Conservation (phyloP, 2,797 vertebrate species). For the Semotilus atromaculatus region DNA sequence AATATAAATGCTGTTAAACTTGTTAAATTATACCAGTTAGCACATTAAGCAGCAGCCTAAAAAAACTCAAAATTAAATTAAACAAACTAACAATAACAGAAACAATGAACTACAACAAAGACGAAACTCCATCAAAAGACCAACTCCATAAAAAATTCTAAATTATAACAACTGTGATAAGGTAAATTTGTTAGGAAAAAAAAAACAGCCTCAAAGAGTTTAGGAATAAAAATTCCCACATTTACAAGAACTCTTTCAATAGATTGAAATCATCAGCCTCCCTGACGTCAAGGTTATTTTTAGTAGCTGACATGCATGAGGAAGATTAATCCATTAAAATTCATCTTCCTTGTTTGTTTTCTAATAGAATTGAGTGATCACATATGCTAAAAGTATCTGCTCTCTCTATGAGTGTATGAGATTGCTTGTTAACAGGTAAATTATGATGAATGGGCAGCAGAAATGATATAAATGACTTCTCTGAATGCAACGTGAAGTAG, state of each 20-base stretch:
- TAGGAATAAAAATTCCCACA: not conserved
- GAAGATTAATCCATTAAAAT: conserved; percentile 24
- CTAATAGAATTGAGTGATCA: conserved; percentile 39
- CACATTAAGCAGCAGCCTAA: no score
- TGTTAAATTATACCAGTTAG: no score
- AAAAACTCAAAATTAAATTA: not conserved
- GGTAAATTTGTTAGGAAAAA: not conserved
- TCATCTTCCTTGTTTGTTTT: conserved; percentile 37
- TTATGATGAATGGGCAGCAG: conserved; percentile 71
- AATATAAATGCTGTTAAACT: no score
- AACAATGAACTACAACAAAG: no score
- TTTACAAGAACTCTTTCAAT: not conserved
- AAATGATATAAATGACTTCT: conserved; percentile 67
- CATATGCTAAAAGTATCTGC: conserved; percentile 27
- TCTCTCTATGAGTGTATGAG: conserved; percentile 62
- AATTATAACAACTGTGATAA: not conserved
- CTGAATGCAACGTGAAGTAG: conserved; percentile 59
- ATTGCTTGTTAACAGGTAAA: conserved; percentile 67
- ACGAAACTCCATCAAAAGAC: not conserved
- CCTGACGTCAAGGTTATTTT: conserved; percentile 23
- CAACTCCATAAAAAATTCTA: not conserved
- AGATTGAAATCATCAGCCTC: conserved; percentile 10
- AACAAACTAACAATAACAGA: no score
- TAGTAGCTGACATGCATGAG: conserved; percentile 16
- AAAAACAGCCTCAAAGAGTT: not conserved